Evolutionary conservation across 2,888 invertebrate genomes (phyloP), one percentile per base, ranked within the genome.

Genomic region (Papilio protenor): DNA sequence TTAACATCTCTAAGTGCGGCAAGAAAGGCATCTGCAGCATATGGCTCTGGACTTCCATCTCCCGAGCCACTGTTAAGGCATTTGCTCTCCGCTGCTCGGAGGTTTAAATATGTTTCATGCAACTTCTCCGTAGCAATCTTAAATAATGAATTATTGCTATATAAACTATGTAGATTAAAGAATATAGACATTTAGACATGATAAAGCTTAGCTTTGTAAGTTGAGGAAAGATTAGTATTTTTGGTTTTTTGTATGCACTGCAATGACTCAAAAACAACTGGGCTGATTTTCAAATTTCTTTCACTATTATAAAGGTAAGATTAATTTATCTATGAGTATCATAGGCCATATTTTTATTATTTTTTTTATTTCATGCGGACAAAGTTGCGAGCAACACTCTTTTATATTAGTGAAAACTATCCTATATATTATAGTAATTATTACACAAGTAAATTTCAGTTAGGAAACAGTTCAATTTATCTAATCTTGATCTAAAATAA

Each of bases 41-140:
- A 97, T 0, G 98, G 97, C 85, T 98, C 98, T 27, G 95, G 96
- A 72, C 95, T 96, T 73, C 97, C 97, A 80, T 96, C 96, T 0
- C 87, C 83, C 0, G 90, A 89, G 55, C 84, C 90, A 78, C 91
- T 93, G 84, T 89, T 90, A 33, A 92, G 81, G 64, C 94, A 94
- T 82, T 95, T 95, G 82, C 96, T 95, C 90, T 98, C 98, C 66
- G 97, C 96, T 78, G 96, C 96, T 82, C 97, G 96, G 82, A 98
- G 94, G 80, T 96, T 96, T 83, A 96, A 95, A 87, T 97, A 98
- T 14, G 98, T 95, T 85, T 98, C 98, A 83, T 98, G 98, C 18
- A 98, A 95, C 85, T 97, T 97, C 88, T 98, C 98, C 6, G 97
- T 97, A 40, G 97, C 97, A 87, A 97, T 95, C 95, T 97, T 96